Conservation (phyloP, 2,113 vertebrate species). For the Mobula birostris region DNA sequence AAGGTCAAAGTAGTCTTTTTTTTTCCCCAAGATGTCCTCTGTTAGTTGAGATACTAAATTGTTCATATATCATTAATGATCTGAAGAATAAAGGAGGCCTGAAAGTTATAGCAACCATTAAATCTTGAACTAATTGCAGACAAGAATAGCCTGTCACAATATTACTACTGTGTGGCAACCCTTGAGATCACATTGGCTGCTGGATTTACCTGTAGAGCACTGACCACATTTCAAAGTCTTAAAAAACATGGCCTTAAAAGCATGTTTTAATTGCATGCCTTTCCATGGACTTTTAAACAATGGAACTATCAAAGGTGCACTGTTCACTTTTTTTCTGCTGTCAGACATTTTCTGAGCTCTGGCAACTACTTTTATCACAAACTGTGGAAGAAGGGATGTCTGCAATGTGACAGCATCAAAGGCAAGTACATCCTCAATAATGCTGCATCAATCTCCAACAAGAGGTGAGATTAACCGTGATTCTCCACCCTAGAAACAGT, state of each 20-base stretch:
- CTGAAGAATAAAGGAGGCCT: background rate
- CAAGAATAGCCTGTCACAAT: background rate
- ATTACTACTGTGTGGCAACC: background rate
- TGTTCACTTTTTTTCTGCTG: background rate
- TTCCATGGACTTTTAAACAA: background rate
- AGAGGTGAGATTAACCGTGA: background rate
- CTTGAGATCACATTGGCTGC: background rate
- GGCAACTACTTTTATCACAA: background rate
- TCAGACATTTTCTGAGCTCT: background rate
- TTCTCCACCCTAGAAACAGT: background rate
- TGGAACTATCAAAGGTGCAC: background rate
- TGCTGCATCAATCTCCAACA: background rate
- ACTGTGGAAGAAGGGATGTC: background rate
- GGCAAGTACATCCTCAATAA: background rate
- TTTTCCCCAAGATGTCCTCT: background rate
- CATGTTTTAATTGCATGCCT: too few species aligned
- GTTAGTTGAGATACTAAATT: background rate
- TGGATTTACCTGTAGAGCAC: background rate
- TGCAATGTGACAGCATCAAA: background rate
- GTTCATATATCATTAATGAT: background rate
- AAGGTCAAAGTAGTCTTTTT: background rate
- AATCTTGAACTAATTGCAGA: background rate
- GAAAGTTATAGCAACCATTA: background rate
- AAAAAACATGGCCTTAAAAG: background rate
- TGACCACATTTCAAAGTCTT: background rate